These are phyloP conservation scores for Mythimna pallens DNA, from an alignment of 2,888 invertebrate species.

Conservation along the genomic window DNA sequence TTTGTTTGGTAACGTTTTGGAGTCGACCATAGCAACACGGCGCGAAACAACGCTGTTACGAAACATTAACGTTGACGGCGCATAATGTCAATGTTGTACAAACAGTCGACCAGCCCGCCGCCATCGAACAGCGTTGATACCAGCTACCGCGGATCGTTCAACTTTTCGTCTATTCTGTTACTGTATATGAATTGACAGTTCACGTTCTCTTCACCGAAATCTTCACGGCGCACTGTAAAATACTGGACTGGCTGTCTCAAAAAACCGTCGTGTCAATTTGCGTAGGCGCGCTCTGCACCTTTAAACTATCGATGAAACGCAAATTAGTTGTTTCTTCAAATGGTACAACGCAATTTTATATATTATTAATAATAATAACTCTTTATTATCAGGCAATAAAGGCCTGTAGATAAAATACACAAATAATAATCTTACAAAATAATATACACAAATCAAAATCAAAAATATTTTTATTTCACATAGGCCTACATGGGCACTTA, in stretches of 20 bases:
- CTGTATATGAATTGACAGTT: background rate
- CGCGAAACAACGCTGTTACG: slow-evolving; percentile 36
- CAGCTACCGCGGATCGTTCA: no score
- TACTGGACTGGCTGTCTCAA: background rate
- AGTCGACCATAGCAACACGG: slow-evolving; percentile 55
- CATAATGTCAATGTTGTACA: slow-evolving; percentile 59
- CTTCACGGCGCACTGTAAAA: background rate
- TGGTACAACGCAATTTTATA: background rate
- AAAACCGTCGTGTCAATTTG: background rate
- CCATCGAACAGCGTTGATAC: background rate
- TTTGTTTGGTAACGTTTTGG: slow-evolving; percentile 43
- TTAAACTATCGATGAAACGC: background rate
- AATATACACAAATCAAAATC: no score
- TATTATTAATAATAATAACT: background rate
- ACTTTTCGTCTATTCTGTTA: no score
- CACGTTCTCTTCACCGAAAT: no score
- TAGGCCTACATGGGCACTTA: no score
- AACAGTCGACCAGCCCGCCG: slow-evolving; percentile 50
- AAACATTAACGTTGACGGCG: slow-evolving; percentile 63
- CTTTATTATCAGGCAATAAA: no score
- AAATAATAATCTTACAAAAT: no score
- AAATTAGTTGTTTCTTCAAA: background rate
- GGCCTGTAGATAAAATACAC: no score
- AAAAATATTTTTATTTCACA: no score
- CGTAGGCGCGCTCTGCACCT: background rate